Percentiles rank a stretch among this genome's conserved stretches.
Evolutionary conservation across 2,113 vertebrate species (phyloP).

Genomic region (Odontesthes bonariensis): DNA sequence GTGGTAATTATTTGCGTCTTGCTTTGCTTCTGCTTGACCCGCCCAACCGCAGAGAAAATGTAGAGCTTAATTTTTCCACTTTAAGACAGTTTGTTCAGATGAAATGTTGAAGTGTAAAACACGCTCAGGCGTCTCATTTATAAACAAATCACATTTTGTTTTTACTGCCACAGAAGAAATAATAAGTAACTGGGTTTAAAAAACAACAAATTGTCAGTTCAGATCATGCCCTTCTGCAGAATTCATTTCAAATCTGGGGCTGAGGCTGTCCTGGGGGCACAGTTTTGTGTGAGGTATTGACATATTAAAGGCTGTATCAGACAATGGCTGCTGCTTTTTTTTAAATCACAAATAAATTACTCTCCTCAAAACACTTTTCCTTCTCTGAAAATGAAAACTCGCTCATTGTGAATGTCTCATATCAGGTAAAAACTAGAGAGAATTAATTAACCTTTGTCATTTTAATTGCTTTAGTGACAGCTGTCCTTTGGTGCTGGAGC

Average conservation of each 20-base stretch:
- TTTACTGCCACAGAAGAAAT: slow-evolving; percentile 4
- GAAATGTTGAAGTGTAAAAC: slow-evolving; percentile 32
- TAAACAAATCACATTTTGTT: slow-evolving; percentile 44
- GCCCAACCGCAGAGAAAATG: slow-evolving; percentile 13
- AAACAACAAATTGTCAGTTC: slow-evolving; percentile 55
- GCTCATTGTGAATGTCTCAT: slow-evolving; percentile 74
- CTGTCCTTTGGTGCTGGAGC: slow-evolving; percentile 77
- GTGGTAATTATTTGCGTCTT: slow-evolving; percentile 71
- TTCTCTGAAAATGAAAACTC: slow-evolving; percentile 76
- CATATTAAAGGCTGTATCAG: slow-evolving; percentile 72
- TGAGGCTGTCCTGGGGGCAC: slow-evolving; percentile 51
- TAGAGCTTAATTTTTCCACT: slow-evolving; percentile 10
- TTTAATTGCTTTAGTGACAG: slow-evolving; percentile 83
- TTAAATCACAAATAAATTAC: slow-evolving; percentile 74
- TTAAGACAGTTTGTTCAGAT: slow-evolving; percentile 16
- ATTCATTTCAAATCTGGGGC: slow-evolving; percentile 55
- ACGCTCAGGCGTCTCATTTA: slow-evolving; percentile 28
- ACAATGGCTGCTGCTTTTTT: slow-evolving; percentile 57
- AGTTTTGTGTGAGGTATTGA: slow-evolving; percentile 62
- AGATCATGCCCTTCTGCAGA: slow-evolving; percentile 60
- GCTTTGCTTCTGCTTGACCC: slow-evolving; percentile 51
- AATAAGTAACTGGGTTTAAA: slow-evolving; percentile 27
- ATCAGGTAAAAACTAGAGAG: slow-evolving; percentile 78
- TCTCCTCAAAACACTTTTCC: slow-evolving; percentile 76
- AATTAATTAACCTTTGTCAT: slow-evolving; percentile 85